Evolutionary conservation across 1,140 invertebrate species (phyloP).

Genomic region (Scaptodrosophila lebanonensis): DNA sequence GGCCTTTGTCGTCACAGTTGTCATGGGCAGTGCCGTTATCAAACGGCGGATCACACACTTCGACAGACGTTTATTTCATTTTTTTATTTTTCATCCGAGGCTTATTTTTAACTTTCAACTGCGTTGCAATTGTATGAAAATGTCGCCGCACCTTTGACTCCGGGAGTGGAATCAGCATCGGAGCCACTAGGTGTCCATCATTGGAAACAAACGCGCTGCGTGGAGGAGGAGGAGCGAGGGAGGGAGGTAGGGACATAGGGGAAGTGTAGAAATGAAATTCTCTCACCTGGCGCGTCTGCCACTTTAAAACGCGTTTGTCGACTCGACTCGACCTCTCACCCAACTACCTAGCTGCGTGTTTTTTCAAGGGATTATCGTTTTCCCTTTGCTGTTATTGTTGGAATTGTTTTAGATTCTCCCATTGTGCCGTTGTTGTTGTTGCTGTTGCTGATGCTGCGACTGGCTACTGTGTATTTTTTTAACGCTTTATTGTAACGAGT

Average conservation of each 20-base stretch:
- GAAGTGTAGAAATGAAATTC: conserved; percentile 73
- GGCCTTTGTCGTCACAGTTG: conserved; percentile 18
- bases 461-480: no score
- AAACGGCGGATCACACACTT: no score
- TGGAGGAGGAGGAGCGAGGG: no score
- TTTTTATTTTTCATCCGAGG: background rate
- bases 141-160: conserved; percentile 15
- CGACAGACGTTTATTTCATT: no score
- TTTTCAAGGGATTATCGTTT: conserved; percentile 55
- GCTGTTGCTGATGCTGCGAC: no score
- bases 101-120: conserved; percentile 29
- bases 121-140: conserved; percentile 64
- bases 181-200: background rate
- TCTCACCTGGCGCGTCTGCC: no score
- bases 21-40: conserved; percentile 15
- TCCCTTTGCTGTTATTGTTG: conserved; percentile 23
- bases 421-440: conserved; percentile 7
- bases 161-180: conserved; percentile 5
- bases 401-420: conserved; percentile 55
- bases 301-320: no score
- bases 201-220: no score
- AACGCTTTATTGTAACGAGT: conserved; percentile 28
- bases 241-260: no score
- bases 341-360: conserved; percentile 21
- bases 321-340: background rate